Evolutionary conservation across 2,797 vertebrate species (phyloP).

Genomic region (Allobates femoralis): DNA sequence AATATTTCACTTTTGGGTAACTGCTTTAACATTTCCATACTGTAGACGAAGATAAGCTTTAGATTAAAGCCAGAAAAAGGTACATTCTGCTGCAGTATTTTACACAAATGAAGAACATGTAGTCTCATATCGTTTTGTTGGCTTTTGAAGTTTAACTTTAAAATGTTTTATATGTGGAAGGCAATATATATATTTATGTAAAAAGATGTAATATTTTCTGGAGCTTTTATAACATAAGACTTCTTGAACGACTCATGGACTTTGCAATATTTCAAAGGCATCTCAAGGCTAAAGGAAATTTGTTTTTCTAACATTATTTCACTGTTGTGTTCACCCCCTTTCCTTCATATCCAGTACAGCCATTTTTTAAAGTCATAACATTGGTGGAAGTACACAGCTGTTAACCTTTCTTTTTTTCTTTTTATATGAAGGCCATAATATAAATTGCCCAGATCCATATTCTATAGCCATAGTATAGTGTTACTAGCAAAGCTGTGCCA

Average conservation of each 20-base stretch:
- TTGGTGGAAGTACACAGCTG: constrained; percentile 35
- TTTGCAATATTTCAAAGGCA: constrained; percentile 57
- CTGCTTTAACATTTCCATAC: constrained; percentile 14
- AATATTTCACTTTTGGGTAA: constrained; percentile 26
- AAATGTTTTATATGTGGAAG: constrained; percentile 56
- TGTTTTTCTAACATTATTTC: constrained; percentile 56
- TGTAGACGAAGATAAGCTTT: constrained; percentile 34
- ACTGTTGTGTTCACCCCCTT: constrained; percentile 41
- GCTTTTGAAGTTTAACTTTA: constrained; percentile 52
- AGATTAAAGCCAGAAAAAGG: constrained; percentile 40
- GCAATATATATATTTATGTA: constrained; percentile 57
- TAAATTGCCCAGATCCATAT: not conserved
- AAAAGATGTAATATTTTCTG: constrained; percentile 56
- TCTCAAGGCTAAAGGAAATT: constrained; percentile 59
- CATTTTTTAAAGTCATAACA: constrained; percentile 7
- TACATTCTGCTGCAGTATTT: constrained; percentile 37
- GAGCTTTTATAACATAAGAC: constrained; percentile 42
- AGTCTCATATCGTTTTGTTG: constrained; percentile 20
- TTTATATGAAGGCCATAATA: not conserved
- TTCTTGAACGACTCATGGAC: constrained; percentile 44
- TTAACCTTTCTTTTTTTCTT: constrained; percentile 36
- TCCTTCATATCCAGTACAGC: constrained; percentile 33
- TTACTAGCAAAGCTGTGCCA: not conserved
- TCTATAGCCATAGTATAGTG: not conserved
- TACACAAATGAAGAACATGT: constrained; percentile 47